Evolutionary conservation across 2,113 vertebrate genomes (phyloP).

Genomic region (Scytalopus superciliaris): DNA sequence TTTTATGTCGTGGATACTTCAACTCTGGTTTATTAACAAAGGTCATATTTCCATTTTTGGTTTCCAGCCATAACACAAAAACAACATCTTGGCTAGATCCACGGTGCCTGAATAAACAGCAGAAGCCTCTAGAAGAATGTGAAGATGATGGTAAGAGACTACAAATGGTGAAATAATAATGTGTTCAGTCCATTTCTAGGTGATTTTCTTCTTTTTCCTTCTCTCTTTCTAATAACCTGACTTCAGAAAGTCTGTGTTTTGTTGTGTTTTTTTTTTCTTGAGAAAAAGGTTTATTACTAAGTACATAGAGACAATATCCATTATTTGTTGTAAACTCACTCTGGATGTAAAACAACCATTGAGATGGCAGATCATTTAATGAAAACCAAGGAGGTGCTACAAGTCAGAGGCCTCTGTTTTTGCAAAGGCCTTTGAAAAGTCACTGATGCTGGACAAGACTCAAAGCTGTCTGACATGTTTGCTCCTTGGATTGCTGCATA

Average conservation of each 20-base stretch:
- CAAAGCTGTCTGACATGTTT: not conserved
- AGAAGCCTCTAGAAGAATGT: slow-evolving; percentile 98
- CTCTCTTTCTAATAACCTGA: not conserved
- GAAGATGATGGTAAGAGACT: slow-evolving; percentile 92
- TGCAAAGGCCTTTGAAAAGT: not conserved
- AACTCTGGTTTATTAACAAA: slow-evolving; percentile 34
- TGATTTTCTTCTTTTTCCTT: not conserved
- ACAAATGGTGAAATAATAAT: not conserved
- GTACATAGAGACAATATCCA: not conserved
- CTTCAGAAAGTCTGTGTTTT: not conserved
- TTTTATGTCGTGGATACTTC: not conserved
- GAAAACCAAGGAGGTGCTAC: not conserved
- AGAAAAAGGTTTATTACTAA: not conserved
- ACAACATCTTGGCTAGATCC: slow-evolving; percentile 99
- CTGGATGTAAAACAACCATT: not conserved
- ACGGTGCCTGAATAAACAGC: slow-evolving; percentile 98
- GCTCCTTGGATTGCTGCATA: not conserved
- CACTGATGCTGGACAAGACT: not conserved
- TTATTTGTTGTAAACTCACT: not conserved
- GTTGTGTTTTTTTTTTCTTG: not conserved
- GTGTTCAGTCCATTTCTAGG: not conserved
- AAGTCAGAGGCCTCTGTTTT: not conserved
- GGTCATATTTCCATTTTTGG: slow-evolving; percentile 58
- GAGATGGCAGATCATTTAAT: not conserved
- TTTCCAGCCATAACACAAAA: slow-evolving; percentile 96